A percentile compares a stretch with the other conserved stretches of the same genome.
These are phyloP conservation scores for Loxodonta africana DNA, from an alignment of 2,113 vertebrate genomes.

Conservation along the genomic window DNA sequence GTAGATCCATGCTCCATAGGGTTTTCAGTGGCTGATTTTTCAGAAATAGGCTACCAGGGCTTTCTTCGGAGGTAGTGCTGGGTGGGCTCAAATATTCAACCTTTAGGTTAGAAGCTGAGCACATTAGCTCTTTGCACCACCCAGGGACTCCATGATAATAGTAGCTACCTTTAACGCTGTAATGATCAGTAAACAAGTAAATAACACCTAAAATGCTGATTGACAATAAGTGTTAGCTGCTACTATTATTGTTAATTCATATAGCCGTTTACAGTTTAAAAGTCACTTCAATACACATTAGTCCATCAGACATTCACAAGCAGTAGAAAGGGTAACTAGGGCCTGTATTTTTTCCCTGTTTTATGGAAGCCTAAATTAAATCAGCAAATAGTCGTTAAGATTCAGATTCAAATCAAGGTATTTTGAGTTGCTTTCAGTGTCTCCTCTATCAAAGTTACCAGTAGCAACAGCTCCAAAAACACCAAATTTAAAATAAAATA, in stretches of 20 bases:
- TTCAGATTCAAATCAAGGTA: constrained; percentile 5
- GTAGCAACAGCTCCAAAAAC: background rate
- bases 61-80: too few relatives aligned
- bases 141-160: too few relatives aligned
- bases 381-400: background rate
- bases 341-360: background rate
- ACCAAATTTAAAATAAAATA: constrained; percentile 24
- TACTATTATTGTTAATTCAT: background rate
- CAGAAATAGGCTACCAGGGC: too few relatives aligned
- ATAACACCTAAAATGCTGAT: background rate
- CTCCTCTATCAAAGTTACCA: background rate
- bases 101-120: too few relatives aligned
- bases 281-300: background rate
- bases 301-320: background rate
- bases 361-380: background rate
- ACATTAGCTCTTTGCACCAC: too few relatives aligned
- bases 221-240: background rate
- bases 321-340: background rate
- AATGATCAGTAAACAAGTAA: background rate
- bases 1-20: too few relatives aligned
- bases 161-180: too few relatives aligned
- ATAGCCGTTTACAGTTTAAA: background rate
- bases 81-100: too few relatives aligned
- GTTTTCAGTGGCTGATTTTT: too few relatives aligned
- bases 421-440: background rate